Evolutionary conservation across 2,888 invertebrate species (phyloP).

Genomic region (Limnephilus rhombicus): DNA sequence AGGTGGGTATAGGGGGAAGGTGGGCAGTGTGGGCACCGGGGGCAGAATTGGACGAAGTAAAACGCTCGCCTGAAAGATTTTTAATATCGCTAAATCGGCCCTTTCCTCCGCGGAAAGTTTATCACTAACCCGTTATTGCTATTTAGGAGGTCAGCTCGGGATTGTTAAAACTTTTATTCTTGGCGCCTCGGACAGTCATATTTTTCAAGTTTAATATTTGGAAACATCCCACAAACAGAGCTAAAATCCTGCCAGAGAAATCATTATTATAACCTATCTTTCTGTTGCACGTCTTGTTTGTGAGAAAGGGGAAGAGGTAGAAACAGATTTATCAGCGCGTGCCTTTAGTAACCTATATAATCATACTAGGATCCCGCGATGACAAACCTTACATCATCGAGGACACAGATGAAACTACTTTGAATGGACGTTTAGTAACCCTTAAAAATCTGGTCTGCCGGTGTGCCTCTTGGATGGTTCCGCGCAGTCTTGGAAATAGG

Average conservation of each 20-base stretch:
- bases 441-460: too few species aligned
- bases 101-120: slow-evolving; percentile 36
- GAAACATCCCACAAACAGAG: not conserved
- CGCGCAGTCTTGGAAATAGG: too few species aligned
- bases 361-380: too few species aligned
- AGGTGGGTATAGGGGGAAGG: not conserved
- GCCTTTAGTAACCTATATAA: not conserved
- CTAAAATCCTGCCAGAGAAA: not conserved
- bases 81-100: slow-evolving; percentile 58
- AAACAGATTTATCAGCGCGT: not conserved
- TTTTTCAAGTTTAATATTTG: not conserved
- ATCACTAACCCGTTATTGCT: slow-evolving; percentile 48
- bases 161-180: slow-evolving; percentile 6
- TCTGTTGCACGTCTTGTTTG: not conserved
- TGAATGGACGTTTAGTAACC: too few species aligned
- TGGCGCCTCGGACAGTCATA: not conserved
- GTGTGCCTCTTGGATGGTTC: too few species aligned
- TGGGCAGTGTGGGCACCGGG: slow-evolving; percentile 48
- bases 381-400: too few species aligned
- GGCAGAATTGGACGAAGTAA: slow-evolving; percentile 52
- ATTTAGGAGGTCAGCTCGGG: slow-evolving; percentile 19
- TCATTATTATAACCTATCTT: not conserved
- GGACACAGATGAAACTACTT: too few species aligned
- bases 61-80: slow-evolving; percentile 57
- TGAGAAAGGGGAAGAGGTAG: not conserved